phyloP scores from a whole-genome alignment of 2,113 vertebrate species.

The Sialia sialis region DNA sequence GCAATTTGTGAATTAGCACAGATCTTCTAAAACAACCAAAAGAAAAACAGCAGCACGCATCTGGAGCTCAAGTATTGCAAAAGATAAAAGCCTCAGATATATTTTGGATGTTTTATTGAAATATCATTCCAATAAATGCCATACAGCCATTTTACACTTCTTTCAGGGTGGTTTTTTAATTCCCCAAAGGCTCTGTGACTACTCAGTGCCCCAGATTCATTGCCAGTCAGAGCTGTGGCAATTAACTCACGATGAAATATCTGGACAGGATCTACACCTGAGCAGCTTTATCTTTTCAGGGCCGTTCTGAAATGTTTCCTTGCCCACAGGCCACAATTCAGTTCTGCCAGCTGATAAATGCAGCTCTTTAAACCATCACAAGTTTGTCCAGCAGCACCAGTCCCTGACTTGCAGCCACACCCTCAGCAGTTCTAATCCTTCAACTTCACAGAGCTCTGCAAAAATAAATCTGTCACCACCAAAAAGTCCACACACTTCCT shows the following conservation, averaged over 20 bases:
- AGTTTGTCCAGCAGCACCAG: not conserved
- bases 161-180: not conserved
- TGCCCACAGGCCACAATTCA: not conserved
- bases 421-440: not conserved
- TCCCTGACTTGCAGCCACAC: not conserved
- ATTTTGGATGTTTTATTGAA: slow-evolving; percentile 26
- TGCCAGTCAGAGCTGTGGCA: not conserved
- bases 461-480: not conserved
- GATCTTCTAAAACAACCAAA: not conserved
- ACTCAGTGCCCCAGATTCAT: not conserved
- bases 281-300: not conserved
- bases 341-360: not conserved
- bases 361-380: not conserved
- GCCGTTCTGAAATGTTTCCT: not conserved
- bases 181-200: not conserved
- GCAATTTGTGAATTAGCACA: not conserved
- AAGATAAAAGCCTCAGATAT: not conserved
- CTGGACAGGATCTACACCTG: not conserved
- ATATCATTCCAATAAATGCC: not conserved
- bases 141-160: not conserved
- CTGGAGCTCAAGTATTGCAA: not conserved
- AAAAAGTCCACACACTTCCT: not conserved
- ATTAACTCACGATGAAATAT: not conserved
- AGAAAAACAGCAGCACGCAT: not conserved
- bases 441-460: not conserved